Evolutionary conservation across 2,113 vertebrate species (phyloP).

Genomic region (Pithys albifrons): DNA sequence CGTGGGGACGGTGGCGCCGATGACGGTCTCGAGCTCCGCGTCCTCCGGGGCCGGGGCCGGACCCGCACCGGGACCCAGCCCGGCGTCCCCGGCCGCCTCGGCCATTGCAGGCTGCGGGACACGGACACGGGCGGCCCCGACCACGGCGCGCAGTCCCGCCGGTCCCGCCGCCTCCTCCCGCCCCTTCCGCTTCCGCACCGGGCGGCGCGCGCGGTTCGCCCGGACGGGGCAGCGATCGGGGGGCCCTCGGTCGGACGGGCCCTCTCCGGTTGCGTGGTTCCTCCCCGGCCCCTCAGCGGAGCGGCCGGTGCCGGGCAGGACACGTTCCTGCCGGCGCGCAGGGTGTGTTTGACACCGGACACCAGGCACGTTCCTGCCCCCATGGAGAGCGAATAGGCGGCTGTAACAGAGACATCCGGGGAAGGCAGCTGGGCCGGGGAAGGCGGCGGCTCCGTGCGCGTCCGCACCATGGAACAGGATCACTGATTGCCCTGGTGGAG

Average conservation of each 20-base stretch:
- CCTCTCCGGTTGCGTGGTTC: too few species aligned
- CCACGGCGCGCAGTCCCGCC: too few species aligned
- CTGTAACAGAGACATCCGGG: not conserved
- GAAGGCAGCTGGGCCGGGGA: not conserved
- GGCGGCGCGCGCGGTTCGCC: too few species aligned
- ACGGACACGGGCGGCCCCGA: too few species aligned
- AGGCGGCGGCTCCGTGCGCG: not conserved
- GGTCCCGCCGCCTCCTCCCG: too few species aligned
- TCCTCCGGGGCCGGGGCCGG: not conserved
- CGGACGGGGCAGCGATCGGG: too few species aligned
- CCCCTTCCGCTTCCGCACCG: too few species aligned
- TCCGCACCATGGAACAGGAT: fast-evolving
- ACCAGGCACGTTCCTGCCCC: not conserved
- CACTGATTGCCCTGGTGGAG: not conserved
- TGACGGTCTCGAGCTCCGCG: slow-evolving; percentile 69
- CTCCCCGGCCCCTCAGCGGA: too few species aligned
- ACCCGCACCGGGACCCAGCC: fast-evolving
- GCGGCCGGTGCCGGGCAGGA: too few species aligned
- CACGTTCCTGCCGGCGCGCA: not conserved
- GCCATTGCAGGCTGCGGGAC: not conserved
- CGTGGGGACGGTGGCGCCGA: slow-evolving; percentile 94
- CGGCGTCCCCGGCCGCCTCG: not conserved
- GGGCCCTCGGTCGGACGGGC: too few species aligned
- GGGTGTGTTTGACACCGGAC: not conserved
- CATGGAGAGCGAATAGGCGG: not conserved